Percentiles rank a stretch among this genome's conserved stretches.
These are phyloP conservation scores for Thunnus thynnus DNA, from an alignment of 2,113 vertebrate species.

Conservation along the genomic window DNA sequence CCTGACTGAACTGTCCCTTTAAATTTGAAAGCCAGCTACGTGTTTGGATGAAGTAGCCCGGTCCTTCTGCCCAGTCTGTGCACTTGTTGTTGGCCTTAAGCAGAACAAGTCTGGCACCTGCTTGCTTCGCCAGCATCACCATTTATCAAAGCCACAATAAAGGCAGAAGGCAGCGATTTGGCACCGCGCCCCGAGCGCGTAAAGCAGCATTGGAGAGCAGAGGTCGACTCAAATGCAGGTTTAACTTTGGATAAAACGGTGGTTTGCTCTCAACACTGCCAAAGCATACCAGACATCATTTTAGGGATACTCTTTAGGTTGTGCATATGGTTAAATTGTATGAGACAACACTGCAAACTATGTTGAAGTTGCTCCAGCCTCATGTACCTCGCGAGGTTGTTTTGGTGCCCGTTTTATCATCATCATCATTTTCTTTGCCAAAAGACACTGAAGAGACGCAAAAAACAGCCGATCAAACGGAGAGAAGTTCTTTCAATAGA, in stretches of 20 bases:
- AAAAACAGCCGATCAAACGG: background rate
- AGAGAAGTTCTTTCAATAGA: no score
- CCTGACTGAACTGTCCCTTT: constrained; percentile 54
- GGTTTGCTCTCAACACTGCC: background rate
- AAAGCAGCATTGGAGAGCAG: constrained; percentile 29
- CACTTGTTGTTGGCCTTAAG: constrained; percentile 59
- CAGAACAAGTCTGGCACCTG: constrained; percentile 72
- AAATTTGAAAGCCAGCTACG: constrained; percentile 42
- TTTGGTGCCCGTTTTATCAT: constrained; percentile 3
- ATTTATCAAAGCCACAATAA: constrained; percentile 64
- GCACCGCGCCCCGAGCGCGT: constrained; percentile 40
- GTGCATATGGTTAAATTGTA: background rate
- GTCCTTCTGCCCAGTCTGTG: constrained; percentile 36
- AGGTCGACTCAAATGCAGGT: background rate
- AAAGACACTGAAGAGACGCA: background rate
- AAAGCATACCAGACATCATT: background rate
- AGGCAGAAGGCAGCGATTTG: constrained; percentile 47
- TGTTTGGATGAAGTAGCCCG: constrained; percentile 40
- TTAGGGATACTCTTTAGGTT: background rate
- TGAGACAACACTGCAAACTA: background rate
- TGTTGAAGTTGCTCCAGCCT: constrained; percentile 11
- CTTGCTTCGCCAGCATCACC: constrained; percentile 59
- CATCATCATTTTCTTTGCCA: background rate
- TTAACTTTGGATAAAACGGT: background rate
- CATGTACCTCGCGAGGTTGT: constrained; percentile 4